Evolutionary conservation across 2,113 vertebrate genomes (phyloP).

Genomic region (Rafetus swinhoei): DNA sequence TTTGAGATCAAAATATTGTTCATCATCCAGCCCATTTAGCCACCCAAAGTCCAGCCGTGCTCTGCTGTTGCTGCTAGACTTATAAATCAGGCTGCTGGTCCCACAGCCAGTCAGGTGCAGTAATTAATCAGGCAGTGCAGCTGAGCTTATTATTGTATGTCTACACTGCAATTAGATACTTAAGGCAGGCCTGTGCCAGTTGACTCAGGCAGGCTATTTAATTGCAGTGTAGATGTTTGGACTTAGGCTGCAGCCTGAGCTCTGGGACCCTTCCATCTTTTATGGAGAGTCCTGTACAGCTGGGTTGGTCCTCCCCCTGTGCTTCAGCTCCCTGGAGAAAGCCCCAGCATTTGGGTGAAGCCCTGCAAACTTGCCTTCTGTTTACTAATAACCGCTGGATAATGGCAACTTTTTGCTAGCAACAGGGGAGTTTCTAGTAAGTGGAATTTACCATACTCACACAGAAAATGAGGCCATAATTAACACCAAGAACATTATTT

Average conservation of each 20-base stretch:
- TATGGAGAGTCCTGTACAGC: neutral
- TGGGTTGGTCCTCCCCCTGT: neutral
- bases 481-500: neutral
- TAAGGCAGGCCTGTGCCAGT: no score
- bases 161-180: neutral
- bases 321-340: neutral
- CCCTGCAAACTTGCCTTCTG: neutral
- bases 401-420: neutral
- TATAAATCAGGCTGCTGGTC: no score
- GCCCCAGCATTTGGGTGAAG: neutral
- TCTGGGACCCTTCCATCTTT: neutral
- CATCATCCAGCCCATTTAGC: no score
- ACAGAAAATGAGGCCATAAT: neutral
- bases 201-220: neutral
- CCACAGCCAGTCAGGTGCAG: neutral
- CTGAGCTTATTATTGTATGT: neutral
- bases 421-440: neutral
- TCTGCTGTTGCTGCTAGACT: neutral
- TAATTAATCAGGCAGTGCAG: neutral
- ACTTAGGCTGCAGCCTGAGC: neutral
- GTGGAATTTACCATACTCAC: neutral
- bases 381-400: neutral
- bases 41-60: neutral
- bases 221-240: neutral
- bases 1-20: neutral